Conservation (phyloP, 1,140 invertebrate species). For the Lithobius niger region DNA sequence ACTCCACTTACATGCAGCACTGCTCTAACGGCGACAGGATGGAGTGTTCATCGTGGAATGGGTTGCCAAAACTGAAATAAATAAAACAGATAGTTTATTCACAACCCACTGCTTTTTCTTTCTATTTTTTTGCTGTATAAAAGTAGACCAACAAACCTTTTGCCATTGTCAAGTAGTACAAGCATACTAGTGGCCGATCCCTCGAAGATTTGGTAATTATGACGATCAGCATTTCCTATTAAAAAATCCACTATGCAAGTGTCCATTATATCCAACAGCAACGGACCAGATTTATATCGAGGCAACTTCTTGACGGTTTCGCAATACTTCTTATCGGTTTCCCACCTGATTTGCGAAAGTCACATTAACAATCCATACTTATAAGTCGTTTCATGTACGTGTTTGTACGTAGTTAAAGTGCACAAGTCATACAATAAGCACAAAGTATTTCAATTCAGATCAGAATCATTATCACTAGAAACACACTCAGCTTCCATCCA, state of each 20-base stretch:
- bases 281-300: conserved; percentile 28
- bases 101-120: conserved; percentile 4
- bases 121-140: not conserved
- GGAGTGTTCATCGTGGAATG: conserved; percentile 61
- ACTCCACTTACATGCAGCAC: conserved; percentile 74
- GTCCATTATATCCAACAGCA: conserved; percentile 74
- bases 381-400: too few relatives aligned
- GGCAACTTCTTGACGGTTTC: conserved; percentile 39
- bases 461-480: too few relatives aligned
- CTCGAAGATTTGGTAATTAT: conserved; percentile 70
- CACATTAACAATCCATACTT: not conserved
- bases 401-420: too few relatives aligned
- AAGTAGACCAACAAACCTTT: conserved; percentile 45
- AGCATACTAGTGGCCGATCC: conserved; percentile 48
- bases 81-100: conserved; percentile 10
- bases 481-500: too few relatives aligned
- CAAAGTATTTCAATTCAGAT: too few relatives aligned
- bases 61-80: conserved; percentile 57
- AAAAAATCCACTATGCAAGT: conserved; percentile 82
- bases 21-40: conserved; percentile 81
- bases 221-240: conserved; percentile 86
- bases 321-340: conserved; percentile 63
- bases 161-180: conserved; percentile 83
- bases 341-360: conserved; percentile 44
- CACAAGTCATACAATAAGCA: too few relatives aligned